Evolutionary conservation across 2,888 invertebrate genomes (phyloP).

Genomic region (Harpagoxenus sublaevis): DNA sequence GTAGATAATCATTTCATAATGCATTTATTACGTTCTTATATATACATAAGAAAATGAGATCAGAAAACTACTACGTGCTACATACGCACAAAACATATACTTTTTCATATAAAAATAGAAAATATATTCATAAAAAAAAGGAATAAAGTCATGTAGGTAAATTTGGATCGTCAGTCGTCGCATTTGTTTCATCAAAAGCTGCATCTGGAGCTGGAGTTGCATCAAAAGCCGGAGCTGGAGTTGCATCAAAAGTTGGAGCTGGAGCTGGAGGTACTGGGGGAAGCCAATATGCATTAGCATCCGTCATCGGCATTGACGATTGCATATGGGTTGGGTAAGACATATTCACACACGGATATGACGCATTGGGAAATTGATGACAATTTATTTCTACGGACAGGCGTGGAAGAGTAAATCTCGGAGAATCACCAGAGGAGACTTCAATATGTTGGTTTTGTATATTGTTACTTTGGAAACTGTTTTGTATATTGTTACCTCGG

Average conservation of each 20-base stretch:
- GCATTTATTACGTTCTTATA: not conserved
- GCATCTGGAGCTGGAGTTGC: slow-evolving; percentile 50
- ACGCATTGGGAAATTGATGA: slow-evolving; percentile 25
- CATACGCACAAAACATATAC: not conserved
- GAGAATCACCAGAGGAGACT: slow-evolving; percentile 33
- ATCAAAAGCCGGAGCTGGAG: slow-evolving; percentile 52
- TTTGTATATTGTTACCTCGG: not conserved
- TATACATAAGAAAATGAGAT: not conserved
- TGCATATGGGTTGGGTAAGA: slow-evolving; percentile 63
- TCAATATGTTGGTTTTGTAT: slow-evolving; percentile 32
- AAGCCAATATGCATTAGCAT: slow-evolving; percentile 61
- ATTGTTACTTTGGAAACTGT: not conserved
- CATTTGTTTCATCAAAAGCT: no score
- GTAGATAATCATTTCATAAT: not conserved
- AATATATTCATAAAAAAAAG: not conserved
- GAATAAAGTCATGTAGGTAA: not conserved
- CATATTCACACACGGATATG: slow-evolving; percentile 35
- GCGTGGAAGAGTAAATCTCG: slow-evolving; percentile 35
- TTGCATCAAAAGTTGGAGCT: not conserved
- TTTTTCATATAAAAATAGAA: not conserved
- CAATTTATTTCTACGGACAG: slow-evolving; percentile 3
- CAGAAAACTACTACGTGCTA: not conserved
- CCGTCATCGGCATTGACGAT: not conserved
- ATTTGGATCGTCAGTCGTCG: not conserved
- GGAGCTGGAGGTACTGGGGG: slow-evolving; percentile 66